Conservation (phyloP, 2,797 vertebrate species). For the Rhabdophis nuchalis region DNA sequence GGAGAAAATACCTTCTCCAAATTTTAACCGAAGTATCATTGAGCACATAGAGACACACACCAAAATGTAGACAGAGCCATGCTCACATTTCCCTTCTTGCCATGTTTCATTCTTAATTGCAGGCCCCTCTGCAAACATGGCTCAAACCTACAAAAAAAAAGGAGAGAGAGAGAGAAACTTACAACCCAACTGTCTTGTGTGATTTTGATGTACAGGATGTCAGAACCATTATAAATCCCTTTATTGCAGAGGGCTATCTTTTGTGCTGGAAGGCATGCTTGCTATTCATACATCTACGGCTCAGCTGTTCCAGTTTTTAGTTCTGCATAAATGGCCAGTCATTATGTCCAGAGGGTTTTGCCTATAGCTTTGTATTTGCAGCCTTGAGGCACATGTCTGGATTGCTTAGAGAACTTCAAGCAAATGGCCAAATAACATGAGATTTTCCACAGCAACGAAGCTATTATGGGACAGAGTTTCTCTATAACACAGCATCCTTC, state of each 20-base stretch:
- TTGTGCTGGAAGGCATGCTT: constrained; percentile 70
- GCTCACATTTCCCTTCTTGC: constrained; percentile 36
- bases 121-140: constrained; percentile 44
- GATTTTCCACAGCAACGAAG: constrained; percentile 74
- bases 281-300: constrained; percentile 71
- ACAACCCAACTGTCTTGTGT: constrained; percentile 54
- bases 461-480: constrained; percentile 71
- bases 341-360: constrained; percentile 73
- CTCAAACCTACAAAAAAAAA: constrained; percentile 56
- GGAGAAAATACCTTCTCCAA: constrained; percentile 36
- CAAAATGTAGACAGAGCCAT: not conserved
- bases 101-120: constrained; percentile 58
- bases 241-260: constrained; percentile 64
- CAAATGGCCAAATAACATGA: constrained; percentile 71
- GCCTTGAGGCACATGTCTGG: constrained; percentile 76
- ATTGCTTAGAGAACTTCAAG: constrained; percentile 69
- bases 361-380: constrained; percentile 73
- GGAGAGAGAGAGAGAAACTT: constrained; percentile 41
- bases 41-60: not conserved
- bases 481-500: constrained; percentile 70
- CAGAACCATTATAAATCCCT: constrained; percentile 68
- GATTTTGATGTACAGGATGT: constrained; percentile 70
- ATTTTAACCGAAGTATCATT: constrained; percentile 41
- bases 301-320: constrained; percentile 76
- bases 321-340: constrained; percentile 75